Evolutionary conservation across 2,113 vertebrate species (phyloP), one percentile per base, ranked within the genome.

Genomic region (Erpornis zantholeuca): DNA sequence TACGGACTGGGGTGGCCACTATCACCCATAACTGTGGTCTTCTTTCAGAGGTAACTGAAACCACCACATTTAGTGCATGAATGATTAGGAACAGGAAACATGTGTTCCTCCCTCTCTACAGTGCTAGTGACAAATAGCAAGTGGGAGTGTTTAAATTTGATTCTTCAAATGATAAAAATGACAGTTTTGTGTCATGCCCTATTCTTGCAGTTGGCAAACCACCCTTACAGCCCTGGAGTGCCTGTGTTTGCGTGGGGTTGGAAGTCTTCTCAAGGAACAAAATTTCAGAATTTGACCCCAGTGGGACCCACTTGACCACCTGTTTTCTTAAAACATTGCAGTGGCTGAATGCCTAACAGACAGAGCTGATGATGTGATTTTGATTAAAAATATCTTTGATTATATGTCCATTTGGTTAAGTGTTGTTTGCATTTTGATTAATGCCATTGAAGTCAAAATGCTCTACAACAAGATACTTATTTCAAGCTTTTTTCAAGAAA

Each of bases 141-240:
- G 44, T 59, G 35, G 64, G 33, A 77, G 38, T 78, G 63, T 87
- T 90, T 86, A 53, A 65, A 77, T 93, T 70, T 65, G 78, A 64
- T 75, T 94, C 56, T 86, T 92, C 86, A 59, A 73, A 70, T 50
- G 20, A 73, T 78, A 86, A 77, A 88, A 88, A 27, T 33, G 53
- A n/a, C 15, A 3, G 1, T 31, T 83, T 81, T 71, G 6, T 88
- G 53, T 66, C 0, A 0, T 61, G n/a, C 49, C 56, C 59, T 70
- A 1, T 42, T 42, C 33, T 40, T 61, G 28, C 11, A 27, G 64
- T 15, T 54, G 64, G 29, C 84, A 60, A 96, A 71, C 27, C 20
- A 31, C 23, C 69, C 63, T 84, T 60, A 60, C 35, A 47, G 18
- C 40, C 27, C 20, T 66, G 38, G 42, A 63, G 28, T 65, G 31